Conservation (phyloP, 53 echinoderm and acorn worm genomes). For the Zoroaster sp. region DNA sequence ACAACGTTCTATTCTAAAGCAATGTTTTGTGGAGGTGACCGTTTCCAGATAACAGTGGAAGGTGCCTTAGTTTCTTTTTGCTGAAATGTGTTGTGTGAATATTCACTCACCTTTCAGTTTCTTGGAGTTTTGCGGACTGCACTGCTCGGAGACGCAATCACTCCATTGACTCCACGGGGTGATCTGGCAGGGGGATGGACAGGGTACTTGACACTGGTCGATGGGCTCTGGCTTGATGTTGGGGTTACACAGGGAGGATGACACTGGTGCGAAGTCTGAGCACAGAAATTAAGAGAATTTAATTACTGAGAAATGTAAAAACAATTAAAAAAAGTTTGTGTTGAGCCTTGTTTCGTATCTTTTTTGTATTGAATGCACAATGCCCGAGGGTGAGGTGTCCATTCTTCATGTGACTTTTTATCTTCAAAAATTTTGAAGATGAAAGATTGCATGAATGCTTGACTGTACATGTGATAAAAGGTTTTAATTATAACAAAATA, state of each 20-base stretch:
- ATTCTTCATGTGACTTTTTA: too few species aligned
- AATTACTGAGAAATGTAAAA: too few species aligned
- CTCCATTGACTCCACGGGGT: conserved; percentile 69
- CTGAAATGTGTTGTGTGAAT: background rate
- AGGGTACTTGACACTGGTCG: conserved; percentile 52
- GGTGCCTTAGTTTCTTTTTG: background rate
- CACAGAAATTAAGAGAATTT: too few species aligned
- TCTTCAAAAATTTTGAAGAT: too few species aligned
- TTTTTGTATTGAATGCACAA: too few species aligned
- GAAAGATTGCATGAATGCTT: too few species aligned
- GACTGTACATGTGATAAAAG: too few species aligned
- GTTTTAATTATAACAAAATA: too few species aligned
- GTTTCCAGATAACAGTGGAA: background rate
- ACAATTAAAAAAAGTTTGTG: too few species aligned
- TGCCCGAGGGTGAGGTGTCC: too few species aligned
- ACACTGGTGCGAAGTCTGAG: conserved; percentile 53
- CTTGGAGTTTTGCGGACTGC: conserved; percentile 39
- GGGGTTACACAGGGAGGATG: conserved; percentile 39
- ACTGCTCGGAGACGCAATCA: conserved; percentile 56
- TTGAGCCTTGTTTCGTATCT: too few species aligned
- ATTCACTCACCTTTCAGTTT: conserved; percentile 52
- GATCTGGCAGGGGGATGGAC: conserved; percentile 60
- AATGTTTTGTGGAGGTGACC: background rate
- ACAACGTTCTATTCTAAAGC: background rate
- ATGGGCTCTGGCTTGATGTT: conserved; percentile 40